Conservation (phyloP, 2,113 vertebrate species). For the Pollimyrus isidori region DNA sequence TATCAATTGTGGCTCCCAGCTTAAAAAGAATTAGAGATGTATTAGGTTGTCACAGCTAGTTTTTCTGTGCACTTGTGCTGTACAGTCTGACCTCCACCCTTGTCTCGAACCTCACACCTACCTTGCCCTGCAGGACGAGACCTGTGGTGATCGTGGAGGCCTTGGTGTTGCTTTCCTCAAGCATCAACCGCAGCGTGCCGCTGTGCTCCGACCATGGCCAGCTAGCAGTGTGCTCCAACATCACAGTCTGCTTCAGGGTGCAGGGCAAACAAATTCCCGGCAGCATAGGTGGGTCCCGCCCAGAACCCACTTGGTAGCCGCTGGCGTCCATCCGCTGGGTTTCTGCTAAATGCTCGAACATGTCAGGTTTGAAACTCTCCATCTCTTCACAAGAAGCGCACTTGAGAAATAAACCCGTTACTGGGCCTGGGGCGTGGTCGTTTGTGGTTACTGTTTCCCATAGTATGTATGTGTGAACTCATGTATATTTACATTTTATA, state of each 20-base stretch:
- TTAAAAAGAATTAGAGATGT: background rate
- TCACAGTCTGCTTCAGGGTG: slow-evolving; percentile 80
- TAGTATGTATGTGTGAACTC: background rate
- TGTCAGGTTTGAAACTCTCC: slow-evolving; percentile 16
- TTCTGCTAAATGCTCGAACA: background rate
- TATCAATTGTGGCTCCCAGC: background rate
- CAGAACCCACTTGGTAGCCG: background rate
- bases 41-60: background rate
- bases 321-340: no score
- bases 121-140: slow-evolving; percentile 65
- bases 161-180: slow-evolving; percentile 64
- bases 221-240: slow-evolving; percentile 68
- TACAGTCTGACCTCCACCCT: background rate
- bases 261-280: slow-evolving; percentile 67
- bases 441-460: background rate
- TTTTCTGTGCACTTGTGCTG: background rate
- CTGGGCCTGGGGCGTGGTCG: slow-evolving; percentile 13
- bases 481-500: background rate
- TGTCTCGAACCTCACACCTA: background rate
- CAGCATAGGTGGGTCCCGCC: slow-evolving; percentile 67
- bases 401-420: slow-evolving; percentile 18
- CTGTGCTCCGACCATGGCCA: slow-evolving; percentile 65
- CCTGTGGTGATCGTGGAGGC: slow-evolving; percentile 79
- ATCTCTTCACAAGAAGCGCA: slow-evolving; percentile 28
- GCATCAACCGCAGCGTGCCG: slow-evolving; percentile 66